Evolutionary conservation across 1,140 invertebrate genomes (phyloP), one percentile per base, ranked within the genome.

Genomic region (Conus ventricosus): DNA sequence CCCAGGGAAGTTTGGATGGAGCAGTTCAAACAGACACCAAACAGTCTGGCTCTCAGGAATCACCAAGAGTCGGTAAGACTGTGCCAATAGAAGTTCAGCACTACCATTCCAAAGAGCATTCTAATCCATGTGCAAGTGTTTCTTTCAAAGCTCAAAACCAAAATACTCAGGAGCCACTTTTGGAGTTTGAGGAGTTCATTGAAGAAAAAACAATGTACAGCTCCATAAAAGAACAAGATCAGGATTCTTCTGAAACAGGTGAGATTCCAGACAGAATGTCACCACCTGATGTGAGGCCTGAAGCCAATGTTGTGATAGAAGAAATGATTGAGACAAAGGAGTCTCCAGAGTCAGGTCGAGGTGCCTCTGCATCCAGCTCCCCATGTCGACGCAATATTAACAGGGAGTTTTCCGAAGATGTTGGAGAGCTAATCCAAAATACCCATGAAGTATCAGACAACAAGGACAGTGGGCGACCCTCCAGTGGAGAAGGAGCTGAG

Each of bases 401-500:
- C n/a, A 15, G 54, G n/a, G 54, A 87, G 2, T 0, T 53, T 5
- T 53, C 20, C 17, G 85, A 87, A 80, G 85, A 87, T 15, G 23
- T 7, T 8, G 75, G 23, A 75, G 71, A 57, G 23, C 17, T 20
- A 23, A n/a, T n/a, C 17, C 51, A 78, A 75, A 63, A 75, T 4
- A 17, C 27, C 10, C 51, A 71, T 20, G n/a, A 87, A 17, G 88
- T 78, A n/a, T 39, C 82, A 25, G 60, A 91, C 1, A 89, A 85
- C 11, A 88, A 85, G 51, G 90, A 92, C 87, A 91, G 90, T 82
- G 90, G 91, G 4, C 39, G 88, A 83, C 89, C 90, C 0, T 92
- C 90, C 20, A 92, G 87, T 89, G 89, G 87, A 23, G 89, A 90
- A 88, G 89, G 75, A 55, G 54, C 63, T 51, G 53, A 87, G n/a